A percentile compares a stretch with the other conserved stretches of the same genome.
phyloP scores from a whole-genome alignment of 2,113 vertebrate genomes.

The Mesitornis unicolor region DNA sequence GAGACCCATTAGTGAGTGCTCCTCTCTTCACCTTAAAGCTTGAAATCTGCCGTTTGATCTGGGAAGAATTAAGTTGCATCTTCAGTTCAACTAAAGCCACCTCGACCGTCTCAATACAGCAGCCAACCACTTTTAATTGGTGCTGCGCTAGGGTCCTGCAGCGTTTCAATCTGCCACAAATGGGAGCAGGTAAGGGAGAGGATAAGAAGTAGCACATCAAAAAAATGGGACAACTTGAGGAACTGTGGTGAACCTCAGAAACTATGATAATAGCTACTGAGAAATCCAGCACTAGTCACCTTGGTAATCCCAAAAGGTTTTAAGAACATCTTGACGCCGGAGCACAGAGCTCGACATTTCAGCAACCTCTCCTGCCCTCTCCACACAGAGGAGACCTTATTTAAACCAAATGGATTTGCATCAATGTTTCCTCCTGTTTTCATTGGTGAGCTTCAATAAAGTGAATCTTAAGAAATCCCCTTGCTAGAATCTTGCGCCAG shows the following conservation, averaged over 20 bases:
- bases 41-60: not conserved
- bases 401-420: not conserved
- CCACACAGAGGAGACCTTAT: not conserved
- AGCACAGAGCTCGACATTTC: not conserved
- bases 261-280: not conserved
- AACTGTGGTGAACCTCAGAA: not conserved
- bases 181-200: not conserved
- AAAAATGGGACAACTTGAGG: not conserved
- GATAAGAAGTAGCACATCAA: not conserved
- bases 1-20: not conserved
- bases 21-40: not conserved
- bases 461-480: not conserved
- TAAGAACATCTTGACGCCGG: not conserved
- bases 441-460: not conserved
- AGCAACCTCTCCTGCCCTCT: not conserved
- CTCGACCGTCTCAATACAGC: not conserved
- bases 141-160: not conserved
- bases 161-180: not conserved
- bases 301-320: not conserved
- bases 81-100: not conserved
- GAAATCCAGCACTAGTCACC: not conserved
- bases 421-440: not conserved
- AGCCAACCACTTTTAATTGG: not conserved
- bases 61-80: not conserved
- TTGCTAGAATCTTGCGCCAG: not conserved